These are phyloP conservation scores for Vombatus ursinus DNA, from an alignment of 2,113 vertebrate species.

Conservation along the genomic window DNA sequence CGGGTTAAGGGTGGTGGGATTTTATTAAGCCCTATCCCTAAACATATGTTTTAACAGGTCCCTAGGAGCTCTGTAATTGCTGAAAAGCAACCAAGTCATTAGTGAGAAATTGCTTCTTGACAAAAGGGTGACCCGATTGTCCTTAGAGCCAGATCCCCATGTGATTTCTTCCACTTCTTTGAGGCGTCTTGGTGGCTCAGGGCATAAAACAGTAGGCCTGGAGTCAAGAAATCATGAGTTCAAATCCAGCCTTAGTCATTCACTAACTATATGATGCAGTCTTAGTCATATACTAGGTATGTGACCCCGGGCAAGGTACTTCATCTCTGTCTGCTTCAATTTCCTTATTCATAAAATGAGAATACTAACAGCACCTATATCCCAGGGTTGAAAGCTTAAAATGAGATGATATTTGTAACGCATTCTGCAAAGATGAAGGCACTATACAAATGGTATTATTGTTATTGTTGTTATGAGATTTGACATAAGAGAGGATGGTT, in stretches of 20 bases:
- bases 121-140: neutral
- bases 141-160: too few species aligned
- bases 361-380: neutral
- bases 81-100: neutral
- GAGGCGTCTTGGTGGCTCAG: neutral
- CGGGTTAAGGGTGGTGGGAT: neutral
- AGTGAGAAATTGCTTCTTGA: neutral
- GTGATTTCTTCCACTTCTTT: neutral
- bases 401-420: neutral
- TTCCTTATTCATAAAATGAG: neutral
- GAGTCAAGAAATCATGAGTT: neutral
- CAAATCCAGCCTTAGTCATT: neutral
- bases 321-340: neutral
- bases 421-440: neutral
- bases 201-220: neutral
- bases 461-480: neutral
- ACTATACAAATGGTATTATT: neutral
- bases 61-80: neutral
- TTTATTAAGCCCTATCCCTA: neutral
- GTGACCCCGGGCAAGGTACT: neutral
- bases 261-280: neutral
- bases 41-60: neutral
- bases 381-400: neutral
- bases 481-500: neutral
- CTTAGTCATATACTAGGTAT: neutral